phyloP scores from a whole-genome alignment of 2,113 vertebrate species.

The Heteronetta atricapilla region DNA sequence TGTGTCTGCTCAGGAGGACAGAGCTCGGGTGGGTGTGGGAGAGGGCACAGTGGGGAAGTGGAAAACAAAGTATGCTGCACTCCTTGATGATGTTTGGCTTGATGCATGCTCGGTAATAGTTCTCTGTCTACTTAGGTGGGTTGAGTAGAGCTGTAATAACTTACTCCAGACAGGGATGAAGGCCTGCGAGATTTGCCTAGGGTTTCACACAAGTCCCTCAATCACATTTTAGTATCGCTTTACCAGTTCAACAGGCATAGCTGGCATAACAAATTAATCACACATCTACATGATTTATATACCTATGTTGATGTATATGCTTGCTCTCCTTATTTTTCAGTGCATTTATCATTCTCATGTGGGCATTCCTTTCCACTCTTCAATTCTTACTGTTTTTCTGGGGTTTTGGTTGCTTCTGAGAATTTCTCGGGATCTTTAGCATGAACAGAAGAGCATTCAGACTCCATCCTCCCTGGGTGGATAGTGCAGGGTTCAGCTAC shows the following conservation, averaged over 20 bases:
- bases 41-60: rapidly evolving
- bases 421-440: not conserved
- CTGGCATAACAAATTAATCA: constrained; percentile 47
- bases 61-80: not conserved
- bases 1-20: not conserved
- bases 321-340: not conserved
- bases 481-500: not conserved
- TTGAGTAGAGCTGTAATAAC: not conserved
- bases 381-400: not conserved
- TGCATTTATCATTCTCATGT: constrained; percentile 13
- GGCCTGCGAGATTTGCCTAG: not conserved
- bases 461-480: rapidly evolving
- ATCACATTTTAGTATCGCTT: constrained; percentile 27
- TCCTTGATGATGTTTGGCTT: not conserved
- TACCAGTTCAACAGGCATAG: constrained; percentile 8
- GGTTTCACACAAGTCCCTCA: constrained; percentile 8
- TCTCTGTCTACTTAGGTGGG: constrained; percentile 23
- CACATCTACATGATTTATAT: constrained; percentile 21
- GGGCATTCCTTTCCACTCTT: constrained; percentile 29
- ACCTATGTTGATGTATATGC: not conserved
- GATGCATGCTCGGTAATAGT: not conserved
- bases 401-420: not conserved
- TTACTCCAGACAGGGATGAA: not conserved
- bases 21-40: not conserved
- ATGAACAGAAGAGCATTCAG: not conserved